Percentiles rank a stretch among this genome's conserved stretches.
phyloP scores from a whole-genome alignment of 2,797 vertebrate species.

The Acipenser oxyrinchus region DNA sequence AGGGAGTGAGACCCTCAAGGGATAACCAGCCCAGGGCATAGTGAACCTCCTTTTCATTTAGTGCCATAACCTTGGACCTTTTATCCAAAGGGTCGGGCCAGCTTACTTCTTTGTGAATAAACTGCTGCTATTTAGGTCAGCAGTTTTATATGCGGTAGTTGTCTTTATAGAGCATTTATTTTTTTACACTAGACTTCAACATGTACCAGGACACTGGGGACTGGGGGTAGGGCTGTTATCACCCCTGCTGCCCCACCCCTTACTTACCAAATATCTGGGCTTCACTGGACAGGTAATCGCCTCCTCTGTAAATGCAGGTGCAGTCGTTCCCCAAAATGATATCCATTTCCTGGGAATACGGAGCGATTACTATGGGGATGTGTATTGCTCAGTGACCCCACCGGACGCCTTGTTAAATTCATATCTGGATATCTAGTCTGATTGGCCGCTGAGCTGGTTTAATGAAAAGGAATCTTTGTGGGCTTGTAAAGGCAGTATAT shows the following conservation, averaged over 20 bases:
- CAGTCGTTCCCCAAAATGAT: too few species aligned
- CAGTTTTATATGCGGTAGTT: conserved; percentile 20
- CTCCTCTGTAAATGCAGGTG: too few species aligned
- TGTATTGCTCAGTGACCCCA: too few species aligned
- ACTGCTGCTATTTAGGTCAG: conserved; percentile 39
- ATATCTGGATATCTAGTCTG: background rate
- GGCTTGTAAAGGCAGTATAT: conserved; percentile 9
- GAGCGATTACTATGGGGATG: too few species aligned
- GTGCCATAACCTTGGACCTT: conserved; percentile 50
- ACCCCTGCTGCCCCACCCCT: too few species aligned
- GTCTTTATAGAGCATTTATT: conserved; percentile 14
- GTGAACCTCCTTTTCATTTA: conserved; percentile 42
- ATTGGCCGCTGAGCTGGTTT: conserved; percentile 2
- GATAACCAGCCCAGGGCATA: conserved; percentile 33
- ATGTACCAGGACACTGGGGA: too few species aligned
- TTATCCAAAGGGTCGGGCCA: conserved; percentile 49
- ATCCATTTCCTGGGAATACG: too few species aligned
- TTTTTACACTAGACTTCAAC: background rate
- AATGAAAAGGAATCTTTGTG: conserved; percentile 17
- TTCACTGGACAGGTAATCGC: too few species aligned
- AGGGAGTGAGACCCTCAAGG: conserved; percentile 46
- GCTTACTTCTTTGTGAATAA: conserved; percentile 52
- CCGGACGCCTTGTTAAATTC: too few species aligned
- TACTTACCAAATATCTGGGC: too few species aligned
- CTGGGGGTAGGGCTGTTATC: too few species aligned